Evolutionary conservation across 2,797 vertebrate genomes (phyloP).

Genomic region (Pempheris klunzingeri): DNA sequence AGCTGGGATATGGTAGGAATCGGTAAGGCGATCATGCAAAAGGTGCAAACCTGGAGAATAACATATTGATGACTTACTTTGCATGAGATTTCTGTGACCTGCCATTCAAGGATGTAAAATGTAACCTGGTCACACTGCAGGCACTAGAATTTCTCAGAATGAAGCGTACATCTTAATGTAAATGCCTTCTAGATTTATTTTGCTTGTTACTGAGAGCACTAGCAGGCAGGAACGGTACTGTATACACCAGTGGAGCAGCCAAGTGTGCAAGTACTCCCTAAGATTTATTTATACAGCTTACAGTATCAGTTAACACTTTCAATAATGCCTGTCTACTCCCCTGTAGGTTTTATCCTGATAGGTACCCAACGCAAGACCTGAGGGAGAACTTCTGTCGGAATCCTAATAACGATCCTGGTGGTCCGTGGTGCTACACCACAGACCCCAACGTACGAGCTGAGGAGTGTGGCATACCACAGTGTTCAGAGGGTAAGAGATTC

Average conservation of each 20-base stretch:
- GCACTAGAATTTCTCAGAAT: conserved; percentile 24
- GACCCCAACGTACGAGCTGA: conserved; percentile 91
- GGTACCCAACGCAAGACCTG: conserved; percentile 92
- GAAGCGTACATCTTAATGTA: conserved; percentile 36
- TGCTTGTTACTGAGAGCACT: conserved; percentile 50
- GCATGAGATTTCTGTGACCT: conserved; percentile 25
- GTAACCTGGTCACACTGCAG: conserved; percentile 11
- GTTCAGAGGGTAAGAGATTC: conserved; percentile 90
- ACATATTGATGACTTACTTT: conserved; percentile 57
- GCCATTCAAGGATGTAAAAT: conserved; percentile 38
- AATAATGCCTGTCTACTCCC: conserved; percentile 60
- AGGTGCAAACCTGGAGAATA: conserved; percentile 51
- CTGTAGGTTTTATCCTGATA: conserved; percentile 87
- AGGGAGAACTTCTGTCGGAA: conserved; percentile 97
- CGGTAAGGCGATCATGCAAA: conserved; percentile 56
- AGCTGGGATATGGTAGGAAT: conserved; percentile 43
- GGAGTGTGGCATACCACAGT: conserved; percentile 93
- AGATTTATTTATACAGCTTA: conserved; percentile 67
- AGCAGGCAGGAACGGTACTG: conserved; percentile 32
- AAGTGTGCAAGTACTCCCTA: conserved; percentile 61
- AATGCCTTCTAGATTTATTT: conserved; percentile 64
- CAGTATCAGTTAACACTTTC: conserved; percentile 68
- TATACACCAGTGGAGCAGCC: conserved; percentile 55
- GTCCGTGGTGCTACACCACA: conserved; percentile 98
- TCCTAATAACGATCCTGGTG: conserved; percentile 93